phyloP scores from a whole-genome alignment of 1,140 invertebrate genomes.

The Drosophila virilis region DNA sequence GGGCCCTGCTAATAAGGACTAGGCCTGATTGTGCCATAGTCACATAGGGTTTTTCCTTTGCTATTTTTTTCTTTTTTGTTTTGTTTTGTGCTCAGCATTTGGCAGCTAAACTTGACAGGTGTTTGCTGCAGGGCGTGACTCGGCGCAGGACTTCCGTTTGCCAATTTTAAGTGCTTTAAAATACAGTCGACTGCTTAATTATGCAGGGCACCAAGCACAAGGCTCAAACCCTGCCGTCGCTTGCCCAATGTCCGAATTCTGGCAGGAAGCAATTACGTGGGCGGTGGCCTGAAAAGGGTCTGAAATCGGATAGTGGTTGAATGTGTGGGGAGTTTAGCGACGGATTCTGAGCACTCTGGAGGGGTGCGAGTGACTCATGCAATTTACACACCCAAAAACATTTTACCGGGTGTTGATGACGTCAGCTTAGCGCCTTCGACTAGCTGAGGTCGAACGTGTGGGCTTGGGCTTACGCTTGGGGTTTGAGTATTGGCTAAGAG shows the following conservation, averaged over 20 bases:
- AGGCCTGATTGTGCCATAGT: not conserved
- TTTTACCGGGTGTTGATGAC: constrained; percentile 62
- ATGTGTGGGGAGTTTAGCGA: constrained; percentile 19
- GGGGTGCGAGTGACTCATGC: constrained; percentile 64
- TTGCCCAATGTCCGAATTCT: constrained; percentile 66
- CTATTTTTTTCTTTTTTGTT: not conserved
- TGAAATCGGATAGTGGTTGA: constrained; percentile 77
- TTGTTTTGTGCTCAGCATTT: constrained; percentile 14
- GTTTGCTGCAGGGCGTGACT: constrained; percentile 56
- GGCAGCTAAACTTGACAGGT: constrained; percentile 65
- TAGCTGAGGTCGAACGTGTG: not conserved
- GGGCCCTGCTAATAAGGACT: constrained; percentile 23
- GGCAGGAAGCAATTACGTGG: constrained; percentile 79
- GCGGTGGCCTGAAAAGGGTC: constrained; percentile 52
- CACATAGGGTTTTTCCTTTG: not conserved
- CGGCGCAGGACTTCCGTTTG: constrained; percentile 61
- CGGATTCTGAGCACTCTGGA: constrained; percentile 16
- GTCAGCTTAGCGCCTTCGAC: constrained; percentile 53
- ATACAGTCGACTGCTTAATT: constrained; percentile 70
- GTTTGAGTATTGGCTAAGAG: constrained; percentile 9
- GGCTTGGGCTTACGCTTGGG: not conserved
- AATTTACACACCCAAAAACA: constrained; percentile 29
- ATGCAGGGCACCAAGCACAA: constrained; percentile 51
- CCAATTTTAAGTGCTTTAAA: constrained; percentile 73
- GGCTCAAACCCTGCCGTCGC: not conserved